phyloP scores from a whole-genome alignment of 37 sponge, comb jelly and placozoan genomes.

The Ephydatia muelleri region DNA sequence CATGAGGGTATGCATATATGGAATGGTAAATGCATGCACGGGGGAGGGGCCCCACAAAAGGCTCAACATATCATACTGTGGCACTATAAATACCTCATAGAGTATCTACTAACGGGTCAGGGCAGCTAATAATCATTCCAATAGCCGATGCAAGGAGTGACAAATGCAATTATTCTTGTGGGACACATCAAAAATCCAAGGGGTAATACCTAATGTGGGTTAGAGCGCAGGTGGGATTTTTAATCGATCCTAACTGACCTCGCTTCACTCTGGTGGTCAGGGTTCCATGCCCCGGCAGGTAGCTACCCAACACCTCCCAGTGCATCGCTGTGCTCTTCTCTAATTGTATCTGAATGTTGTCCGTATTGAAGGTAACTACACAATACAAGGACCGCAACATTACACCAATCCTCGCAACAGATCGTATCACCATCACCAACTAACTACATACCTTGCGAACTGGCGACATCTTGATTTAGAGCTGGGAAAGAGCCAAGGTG shows the following conservation, averaged over 20 bases:
- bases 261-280: constrained; percentile 19
- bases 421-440: background rate
- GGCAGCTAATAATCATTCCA: too few species aligned
- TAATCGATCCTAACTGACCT: constrained; percentile 21
- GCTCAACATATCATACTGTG: too few species aligned
- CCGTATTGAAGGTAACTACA: constrained; percentile 17
- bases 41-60: too few species aligned
- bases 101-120: too few species aligned
- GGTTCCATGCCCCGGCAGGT: constrained; percentile 12
- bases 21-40: too few species aligned
- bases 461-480: constrained; percentile 3
- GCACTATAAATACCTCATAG: too few species aligned
- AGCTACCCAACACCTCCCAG: constrained; percentile 51
- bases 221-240: too few species aligned
- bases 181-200: too few species aligned
- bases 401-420: background rate
- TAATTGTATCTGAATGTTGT: constrained; percentile 33
- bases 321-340: constrained; percentile 17
- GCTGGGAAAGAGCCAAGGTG: background rate
- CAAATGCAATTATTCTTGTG: too few species aligned
- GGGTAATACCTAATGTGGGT: too few species aligned
- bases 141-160: too few species aligned
- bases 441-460: constrained; percentile 16
- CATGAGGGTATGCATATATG: too few species aligned
- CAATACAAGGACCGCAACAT: background rate